Evolutionary conservation across 2,797 vertebrate species (phyloP), one percentile per base, ranked within the genome.

Genomic region (Rousettus madagascariensis): DNA sequence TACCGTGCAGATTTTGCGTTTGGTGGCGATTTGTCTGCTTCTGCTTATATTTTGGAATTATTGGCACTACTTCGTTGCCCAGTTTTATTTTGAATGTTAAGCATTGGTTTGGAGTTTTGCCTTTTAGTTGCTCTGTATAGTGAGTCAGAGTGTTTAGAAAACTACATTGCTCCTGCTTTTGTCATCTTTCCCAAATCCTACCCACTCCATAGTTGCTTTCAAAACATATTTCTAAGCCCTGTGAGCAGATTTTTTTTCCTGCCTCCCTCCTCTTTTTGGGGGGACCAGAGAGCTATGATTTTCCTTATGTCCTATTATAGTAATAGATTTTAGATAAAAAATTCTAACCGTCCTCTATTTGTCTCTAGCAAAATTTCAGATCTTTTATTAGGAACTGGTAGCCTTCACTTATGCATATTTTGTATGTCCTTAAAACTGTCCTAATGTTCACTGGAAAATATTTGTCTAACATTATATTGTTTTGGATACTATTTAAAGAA

Each of bases 51-150:
- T 86, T 91, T 38, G 38, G 24, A 46, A 28, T 91, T 80, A 20
- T 17, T 80, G 46, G 53, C 33, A 7, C 43, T 91, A 41, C 53
- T 6, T 57, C 74, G 49, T 90, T 49, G 33, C 59, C 33, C 83
- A 77, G 26, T 83, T 92, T 94, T 92, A 24, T 90, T 92, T 24
- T 68, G 41, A 96, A 46, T 63, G 4, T 59, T 94, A 90, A 92
- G 19, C 28, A 22, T 85, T 36, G 13, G 30, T 75, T 96, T 90
- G 30, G 77, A 46, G 28, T 82, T 94, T 94, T 57, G 36, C 57
- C 57, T 80, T 77, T 20, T 77, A 8, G 26, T 84, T 71, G 12
- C n/a, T 84, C 26, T 46, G 11, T 49, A 6, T 68, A 61, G 20
- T 92, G 61, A 90, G 55, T 72, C 55, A 36, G 15, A 66, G 13